Conservation (phyloP, 2,888 invertebrate species). For the Ellobium chinense region DNA sequence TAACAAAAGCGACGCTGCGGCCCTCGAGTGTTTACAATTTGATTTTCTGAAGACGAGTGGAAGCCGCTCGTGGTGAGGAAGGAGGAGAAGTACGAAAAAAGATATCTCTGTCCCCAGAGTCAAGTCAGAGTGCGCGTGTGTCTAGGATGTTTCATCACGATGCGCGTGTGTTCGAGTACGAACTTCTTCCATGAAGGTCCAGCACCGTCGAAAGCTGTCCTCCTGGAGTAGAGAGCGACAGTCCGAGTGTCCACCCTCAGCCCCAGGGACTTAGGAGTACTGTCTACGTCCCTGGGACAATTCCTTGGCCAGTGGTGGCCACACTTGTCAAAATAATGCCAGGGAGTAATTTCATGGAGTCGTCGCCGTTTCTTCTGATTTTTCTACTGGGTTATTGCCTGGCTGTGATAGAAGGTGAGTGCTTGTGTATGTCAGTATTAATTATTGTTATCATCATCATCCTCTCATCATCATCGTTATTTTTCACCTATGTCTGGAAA, state of each 20-base stretch:
- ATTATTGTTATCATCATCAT: too few relatives aligned
- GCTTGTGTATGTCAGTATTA: too few relatives aligned
- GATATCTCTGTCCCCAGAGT: too few relatives aligned
- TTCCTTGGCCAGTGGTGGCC: not conserved
- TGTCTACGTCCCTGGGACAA: not conserved
- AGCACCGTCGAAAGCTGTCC: not conserved
- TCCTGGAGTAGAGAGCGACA: not conserved
- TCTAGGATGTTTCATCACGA: constrained; percentile 19
- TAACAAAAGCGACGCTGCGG: constrained; percentile 11
- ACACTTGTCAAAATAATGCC: not conserved
- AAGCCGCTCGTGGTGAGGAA: constrained; percentile 12
- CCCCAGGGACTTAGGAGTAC: not conserved
- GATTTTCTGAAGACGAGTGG: constrained; percentile 4
- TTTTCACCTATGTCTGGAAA: too few relatives aligned
- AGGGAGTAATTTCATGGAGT: constrained; percentile 42
- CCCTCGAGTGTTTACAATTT: constrained; percentile 25
- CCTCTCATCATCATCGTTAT: too few relatives aligned
- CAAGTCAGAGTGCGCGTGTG: constrained; percentile 21
- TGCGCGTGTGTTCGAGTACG: constrained; percentile 25
- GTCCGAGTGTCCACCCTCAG: not conserved
- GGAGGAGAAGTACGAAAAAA: too few relatives aligned
- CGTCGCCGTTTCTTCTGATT: constrained; percentile 43
- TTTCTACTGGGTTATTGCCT: constrained; percentile 49
- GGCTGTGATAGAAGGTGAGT: constrained; percentile 49
- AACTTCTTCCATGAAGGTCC: not conserved